Conservation (phyloP, 2,888 invertebrate species). For the Agrochola lota region DNA sequence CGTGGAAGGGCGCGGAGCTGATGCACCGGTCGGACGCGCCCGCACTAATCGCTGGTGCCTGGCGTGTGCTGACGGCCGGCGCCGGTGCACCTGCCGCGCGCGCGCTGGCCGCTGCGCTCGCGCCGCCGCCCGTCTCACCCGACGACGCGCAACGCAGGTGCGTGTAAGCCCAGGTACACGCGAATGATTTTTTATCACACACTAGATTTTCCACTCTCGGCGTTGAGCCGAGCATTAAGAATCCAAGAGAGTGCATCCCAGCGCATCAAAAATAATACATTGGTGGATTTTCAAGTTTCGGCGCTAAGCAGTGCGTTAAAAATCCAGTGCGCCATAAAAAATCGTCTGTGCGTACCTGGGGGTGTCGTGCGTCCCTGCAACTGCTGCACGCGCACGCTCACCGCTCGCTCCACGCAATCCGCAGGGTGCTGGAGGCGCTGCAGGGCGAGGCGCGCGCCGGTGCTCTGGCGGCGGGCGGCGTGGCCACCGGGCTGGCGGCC, state of each 20-base stretch:
- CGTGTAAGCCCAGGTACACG: neutral
- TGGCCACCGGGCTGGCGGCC: constrained; percentile 91
- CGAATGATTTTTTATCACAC: neutral
- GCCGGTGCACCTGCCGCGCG: constrained; percentile 69
- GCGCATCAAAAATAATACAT: neutral
- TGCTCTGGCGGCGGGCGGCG: constrained; percentile 58
- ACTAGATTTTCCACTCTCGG: neutral
- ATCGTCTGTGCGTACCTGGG: no score
- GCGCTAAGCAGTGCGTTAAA: neutral
- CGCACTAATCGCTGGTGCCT: constrained; percentile 63
- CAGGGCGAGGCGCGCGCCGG: constrained; percentile 66
- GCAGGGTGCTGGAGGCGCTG: constrained; percentile 76
- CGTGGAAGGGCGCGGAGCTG: constrained; percentile 58
- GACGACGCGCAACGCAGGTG: constrained; percentile 70
- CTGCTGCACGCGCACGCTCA: neutral
- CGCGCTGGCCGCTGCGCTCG: constrained; percentile 72
- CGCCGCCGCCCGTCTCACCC: constrained; percentile 65
- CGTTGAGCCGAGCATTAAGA: neutral
- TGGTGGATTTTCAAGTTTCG: neutral
- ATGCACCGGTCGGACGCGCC: constrained; percentile 43
- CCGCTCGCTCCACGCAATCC: neutral
- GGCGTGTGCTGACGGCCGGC: constrained; percentile 77
- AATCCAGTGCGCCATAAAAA: neutral
- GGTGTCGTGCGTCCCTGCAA: neutral
- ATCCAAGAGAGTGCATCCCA: neutral